Conservation (phyloP, 2,888 invertebrate genomes). For the Nomada fucata region DNA sequence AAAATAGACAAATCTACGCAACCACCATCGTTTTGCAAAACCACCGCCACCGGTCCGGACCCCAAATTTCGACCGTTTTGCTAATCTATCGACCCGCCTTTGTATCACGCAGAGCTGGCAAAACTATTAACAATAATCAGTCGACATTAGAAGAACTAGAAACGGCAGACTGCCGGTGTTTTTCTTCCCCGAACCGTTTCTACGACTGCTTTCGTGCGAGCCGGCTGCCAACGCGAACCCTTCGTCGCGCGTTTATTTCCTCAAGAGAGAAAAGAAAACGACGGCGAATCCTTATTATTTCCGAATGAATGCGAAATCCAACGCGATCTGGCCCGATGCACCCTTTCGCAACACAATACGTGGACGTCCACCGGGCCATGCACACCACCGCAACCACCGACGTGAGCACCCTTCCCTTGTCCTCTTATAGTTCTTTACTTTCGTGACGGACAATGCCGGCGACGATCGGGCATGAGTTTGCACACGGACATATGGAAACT, state of each 20-base stretch:
- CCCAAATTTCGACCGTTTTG: background rate
- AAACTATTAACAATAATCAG: background rate
- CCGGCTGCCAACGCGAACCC: conserved; percentile 55
- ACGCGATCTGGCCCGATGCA: conserved; percentile 65
- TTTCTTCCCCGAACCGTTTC: conserved; percentile 31
- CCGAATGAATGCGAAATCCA: conserved; percentile 64
- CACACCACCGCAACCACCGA: conserved; percentile 24
- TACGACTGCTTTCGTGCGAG: conserved; percentile 7
- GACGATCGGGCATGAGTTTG: conserved; percentile 31
- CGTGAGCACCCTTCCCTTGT: conserved; percentile 12
- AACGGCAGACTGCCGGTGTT: conserved; percentile 25
- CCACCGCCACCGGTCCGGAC: background rate
- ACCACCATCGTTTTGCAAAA: too few species aligned
- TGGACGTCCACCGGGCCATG: conserved; percentile 50
- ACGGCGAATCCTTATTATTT: conserved; percentile 63
- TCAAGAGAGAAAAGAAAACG: conserved; percentile 42
- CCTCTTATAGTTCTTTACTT: conserved; percentile 33
- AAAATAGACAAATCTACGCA: too few species aligned
- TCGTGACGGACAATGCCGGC: conserved; percentile 33
- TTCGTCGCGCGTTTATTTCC: conserved; percentile 51
- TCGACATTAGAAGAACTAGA: background rate
- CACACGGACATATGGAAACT: background rate
- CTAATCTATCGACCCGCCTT: background rate
- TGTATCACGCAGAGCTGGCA: background rate
- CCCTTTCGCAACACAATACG: conserved; percentile 64